Conservation (phyloP, 2,797 vertebrate genomes). For the Pelobates cultripes region DNA sequence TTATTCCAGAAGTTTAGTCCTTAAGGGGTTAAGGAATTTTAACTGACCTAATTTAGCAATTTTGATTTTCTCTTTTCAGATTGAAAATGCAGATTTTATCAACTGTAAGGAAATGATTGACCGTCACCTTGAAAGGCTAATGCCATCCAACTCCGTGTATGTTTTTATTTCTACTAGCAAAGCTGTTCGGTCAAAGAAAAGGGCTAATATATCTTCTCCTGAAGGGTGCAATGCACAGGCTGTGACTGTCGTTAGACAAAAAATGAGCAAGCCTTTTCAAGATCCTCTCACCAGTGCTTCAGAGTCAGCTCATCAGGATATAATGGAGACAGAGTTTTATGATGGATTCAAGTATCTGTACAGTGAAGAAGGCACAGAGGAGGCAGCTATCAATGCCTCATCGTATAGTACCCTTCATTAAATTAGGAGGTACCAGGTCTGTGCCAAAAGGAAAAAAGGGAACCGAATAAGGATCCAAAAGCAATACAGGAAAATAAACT, state of each 20-base stretch:
- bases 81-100: slow-evolving; percentile 70
- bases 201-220: slow-evolving; percentile 6
- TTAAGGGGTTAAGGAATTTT: no score
- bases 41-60: no score
- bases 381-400: slow-evolving; percentile 66
- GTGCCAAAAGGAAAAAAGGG: no score
- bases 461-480: no score
- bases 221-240: not conserved
- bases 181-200: slow-evolving; percentile 9
- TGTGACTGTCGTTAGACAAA: accelerated
- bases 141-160: slow-evolving; percentile 69
- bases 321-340: slow-evolving; percentile 67
- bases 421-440: not conserved
- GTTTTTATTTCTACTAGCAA: slow-evolving; percentile 65
- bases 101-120: slow-evolving; percentile 77
- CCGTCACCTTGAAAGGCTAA: slow-evolving; percentile 67
- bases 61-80: slow-evolving; percentile 60
- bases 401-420: slow-evolving; percentile 64
- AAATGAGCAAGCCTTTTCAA: not conserved
- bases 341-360: slow-evolving; percentile 73
- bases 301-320: slow-evolving; percentile 5
- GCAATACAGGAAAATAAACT: no score
- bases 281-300: not conserved
- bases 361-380: slow-evolving; percentile 55
- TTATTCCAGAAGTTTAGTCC: no score